Evolutionary conservation across 2,797 vertebrate species (phyloP).

Genomic region (Cyclura pinguis): DNA sequence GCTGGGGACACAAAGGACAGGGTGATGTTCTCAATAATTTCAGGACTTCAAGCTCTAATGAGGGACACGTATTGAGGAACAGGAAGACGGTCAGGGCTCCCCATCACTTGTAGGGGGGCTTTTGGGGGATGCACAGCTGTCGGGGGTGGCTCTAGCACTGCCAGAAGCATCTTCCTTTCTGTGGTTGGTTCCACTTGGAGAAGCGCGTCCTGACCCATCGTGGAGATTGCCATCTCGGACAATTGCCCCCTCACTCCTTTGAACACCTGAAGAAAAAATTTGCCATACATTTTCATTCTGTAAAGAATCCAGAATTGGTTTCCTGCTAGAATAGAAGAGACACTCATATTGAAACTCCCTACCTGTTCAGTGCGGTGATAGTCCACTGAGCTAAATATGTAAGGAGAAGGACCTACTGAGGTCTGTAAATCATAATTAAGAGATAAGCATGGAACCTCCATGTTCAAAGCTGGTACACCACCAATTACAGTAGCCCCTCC

Average conservation of each 20-base stretch:
- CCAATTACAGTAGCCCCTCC: too few species aligned
- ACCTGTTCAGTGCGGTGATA: neutral
- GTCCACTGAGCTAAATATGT: neutral
- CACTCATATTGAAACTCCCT: neutral
- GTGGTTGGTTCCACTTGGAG: neutral
- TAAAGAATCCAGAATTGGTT: neutral
- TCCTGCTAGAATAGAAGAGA: neutral
- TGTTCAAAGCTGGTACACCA: neutral
- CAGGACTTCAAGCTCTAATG: neutral
- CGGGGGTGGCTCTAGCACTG: neutral
- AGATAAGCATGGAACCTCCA: neutral
- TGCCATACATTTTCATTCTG: neutral
- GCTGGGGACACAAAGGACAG: neutral
- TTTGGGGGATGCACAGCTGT: neutral
- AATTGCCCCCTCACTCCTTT: constrained; percentile 23
- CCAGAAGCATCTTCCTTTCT: neutral
- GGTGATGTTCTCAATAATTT: neutral
- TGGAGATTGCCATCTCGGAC: neutral
- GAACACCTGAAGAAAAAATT: constrained; percentile 17
- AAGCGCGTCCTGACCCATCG: neutral
- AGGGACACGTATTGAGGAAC: neutral
- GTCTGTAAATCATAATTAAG: neutral
- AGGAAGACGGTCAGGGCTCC: neutral
- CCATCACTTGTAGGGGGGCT: neutral
- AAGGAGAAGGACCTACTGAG: neutral